These are phyloP conservation scores for Meriones unguiculatus DNA, from an alignment of 2,113 vertebrate genomes.

Conservation along the genomic window DNA sequence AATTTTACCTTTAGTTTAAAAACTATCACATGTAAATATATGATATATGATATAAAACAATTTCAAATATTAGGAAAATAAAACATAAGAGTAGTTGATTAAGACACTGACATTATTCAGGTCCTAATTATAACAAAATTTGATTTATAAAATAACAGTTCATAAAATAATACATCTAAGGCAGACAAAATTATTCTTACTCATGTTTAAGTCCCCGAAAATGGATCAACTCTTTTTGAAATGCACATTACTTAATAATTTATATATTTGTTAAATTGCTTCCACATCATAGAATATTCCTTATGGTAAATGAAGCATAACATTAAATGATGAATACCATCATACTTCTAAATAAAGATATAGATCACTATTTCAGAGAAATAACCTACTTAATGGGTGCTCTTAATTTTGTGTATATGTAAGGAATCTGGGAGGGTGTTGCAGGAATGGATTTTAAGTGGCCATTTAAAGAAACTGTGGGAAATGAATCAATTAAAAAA, in stretches of 20 bases:
- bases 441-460: not conserved
- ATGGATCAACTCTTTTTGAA: not conserved
- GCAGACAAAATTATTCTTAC: not conserved
- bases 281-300: slow-evolving; percentile 47
- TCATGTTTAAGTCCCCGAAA: slow-evolving; percentile 25
- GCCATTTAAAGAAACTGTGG: not conserved
- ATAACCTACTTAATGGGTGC: slow-evolving; percentile 22
- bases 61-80: not conserved
- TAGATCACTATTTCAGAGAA: slow-evolving; percentile 14
- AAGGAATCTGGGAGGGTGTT: not conserved
- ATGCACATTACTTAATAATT: slow-evolving; percentile 26
- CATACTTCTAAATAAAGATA: slow-evolving; percentile 30
- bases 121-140: not conserved
- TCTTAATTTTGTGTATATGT: slow-evolving; percentile 66
- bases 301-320: slow-evolving; percentile 46
- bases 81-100: not conserved
- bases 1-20: not conserved
- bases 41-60: not conserved
- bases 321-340: slow-evolving; percentile 53
- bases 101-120: not conserved
- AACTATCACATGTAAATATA: not conserved
- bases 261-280: slow-evolving; percentile 43
- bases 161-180: slow-evolving; percentile 13
- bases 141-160: slow-evolving; percentile 47
- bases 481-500: slow-evolving; percentile 51